Base-by-base conservation (phyloP, 2,113 vertebrate species). In the Probosciger aterrimus region DNA sequence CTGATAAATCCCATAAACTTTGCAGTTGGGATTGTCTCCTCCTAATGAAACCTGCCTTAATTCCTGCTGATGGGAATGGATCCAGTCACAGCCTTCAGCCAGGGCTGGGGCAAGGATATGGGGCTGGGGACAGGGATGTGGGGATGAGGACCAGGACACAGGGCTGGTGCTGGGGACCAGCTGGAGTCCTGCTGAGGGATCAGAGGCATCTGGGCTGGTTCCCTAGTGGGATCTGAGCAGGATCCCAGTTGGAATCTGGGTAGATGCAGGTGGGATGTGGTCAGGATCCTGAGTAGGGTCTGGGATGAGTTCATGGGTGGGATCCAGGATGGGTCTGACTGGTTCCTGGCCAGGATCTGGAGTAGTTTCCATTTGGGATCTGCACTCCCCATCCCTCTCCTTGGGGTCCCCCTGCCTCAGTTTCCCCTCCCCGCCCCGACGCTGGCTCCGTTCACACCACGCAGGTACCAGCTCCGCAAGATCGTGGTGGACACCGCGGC, bases 391-490 rank as follows among this genome's bases (percentile, higher is more conserved):
- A 37, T 37, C 0, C 0, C 2, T 0, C 10, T 49, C 43, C 18
- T 23, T 6, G 44, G 7, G 46, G 3, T 13, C 28, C 9, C 17
- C 6, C 8, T 13, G 14, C 68, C 53, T 74, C 68, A 22, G 41
- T 49, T 33, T 25, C 31, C 70, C 35, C 18, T 28, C 67, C 44
- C 33, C 5, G 6, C n/a, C 31, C 63, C 73, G 18, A 1, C 12
- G 0, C 47, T 52, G 2, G 7, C 30, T 53, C 19, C 3, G 0
- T 33, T 49, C 80, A 20, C 10, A 16, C 49, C 24, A 16, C 15
- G 3, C 96, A 99, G 99, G 98, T 98, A 99, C 96, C 99, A 99
- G 96, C 98, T 99, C 82, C 99, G 98, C n/a, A 99, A 98, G 74
- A 99, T 99, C 11, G 99, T 98, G 49, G 99, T 99, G 98, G 99